phyloP scores from a whole-genome alignment of 2,888 invertebrate genomes.

The Chloroclystis v-ata region DNA sequence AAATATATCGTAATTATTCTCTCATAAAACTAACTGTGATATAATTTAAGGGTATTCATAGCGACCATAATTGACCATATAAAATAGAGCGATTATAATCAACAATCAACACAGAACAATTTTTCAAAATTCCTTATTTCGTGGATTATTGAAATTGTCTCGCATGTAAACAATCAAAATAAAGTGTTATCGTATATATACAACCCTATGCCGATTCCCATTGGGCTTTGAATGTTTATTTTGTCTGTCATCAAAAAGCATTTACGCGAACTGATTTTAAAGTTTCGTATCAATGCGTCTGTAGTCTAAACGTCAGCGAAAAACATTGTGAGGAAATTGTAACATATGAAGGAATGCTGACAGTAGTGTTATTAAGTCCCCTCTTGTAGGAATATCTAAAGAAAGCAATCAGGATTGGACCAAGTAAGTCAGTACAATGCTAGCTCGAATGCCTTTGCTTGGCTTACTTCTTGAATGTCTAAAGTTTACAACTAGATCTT shows the following conservation, averaged over 20 bases:
- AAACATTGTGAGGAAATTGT: slow-evolving; percentile 6
- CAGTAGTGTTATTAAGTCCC: background rate
- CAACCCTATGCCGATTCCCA: background rate
- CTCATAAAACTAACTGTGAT: too few relatives aligned
- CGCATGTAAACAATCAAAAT: too few relatives aligned
- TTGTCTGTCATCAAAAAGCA: background rate
- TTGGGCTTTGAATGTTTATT: background rate
- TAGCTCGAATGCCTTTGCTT: background rate
- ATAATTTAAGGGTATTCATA: too few relatives aligned
- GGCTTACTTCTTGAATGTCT: background rate
- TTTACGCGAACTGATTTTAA: background rate
- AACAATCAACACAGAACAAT: too few relatives aligned
- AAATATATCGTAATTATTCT: too few relatives aligned
- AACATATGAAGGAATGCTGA: background rate
- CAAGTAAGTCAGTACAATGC: slow-evolving; percentile 10
- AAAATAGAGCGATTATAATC: too few relatives aligned
- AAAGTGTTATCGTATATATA: too few relatives aligned
- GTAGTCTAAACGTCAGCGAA: slow-evolving; percentile 2
- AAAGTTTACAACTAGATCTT: too few relatives aligned
- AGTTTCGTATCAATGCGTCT: slow-evolving; percentile 17
- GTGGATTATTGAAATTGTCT: too few relatives aligned
- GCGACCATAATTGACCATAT: too few relatives aligned
- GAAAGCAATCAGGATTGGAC: slow-evolving; percentile 5
- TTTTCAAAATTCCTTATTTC: too few relatives aligned
- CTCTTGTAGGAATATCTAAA: background rate